A percentile compares a stretch with the other conserved stretches of the same genome.
Evolutionary conservation across 2,797 vertebrate species (phyloP).

Genomic region (Oreonectes daqikongensis): DNA sequence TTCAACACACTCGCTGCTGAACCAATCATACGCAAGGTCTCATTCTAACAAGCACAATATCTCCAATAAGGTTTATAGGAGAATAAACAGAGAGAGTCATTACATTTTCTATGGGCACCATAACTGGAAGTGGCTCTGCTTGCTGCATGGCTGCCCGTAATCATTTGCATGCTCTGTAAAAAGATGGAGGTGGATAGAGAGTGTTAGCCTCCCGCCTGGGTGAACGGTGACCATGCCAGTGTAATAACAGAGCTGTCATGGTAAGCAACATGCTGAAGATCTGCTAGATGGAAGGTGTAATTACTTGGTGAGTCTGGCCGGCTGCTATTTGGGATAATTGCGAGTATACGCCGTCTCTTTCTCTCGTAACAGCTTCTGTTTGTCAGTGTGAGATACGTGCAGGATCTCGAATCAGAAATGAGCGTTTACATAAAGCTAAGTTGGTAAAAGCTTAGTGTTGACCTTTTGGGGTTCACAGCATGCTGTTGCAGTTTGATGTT

Average conservation of each 20-base stretch:
- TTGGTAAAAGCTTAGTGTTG: not conserved
- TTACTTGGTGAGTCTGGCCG: conserved; percentile 61
- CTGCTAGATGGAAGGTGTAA: conserved; percentile 70
- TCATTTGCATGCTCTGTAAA: conserved; percentile 36
- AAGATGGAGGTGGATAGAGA: conserved; percentile 25
- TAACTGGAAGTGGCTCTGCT: conserved; percentile 22
- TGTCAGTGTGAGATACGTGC: not conserved
- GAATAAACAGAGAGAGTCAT: conserved; percentile 2
- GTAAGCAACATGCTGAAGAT: conserved; percentile 61
- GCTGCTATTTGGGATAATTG: conserved; percentile 60
- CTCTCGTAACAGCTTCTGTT: conserved; percentile 20
- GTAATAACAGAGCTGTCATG: conserved; percentile 59
- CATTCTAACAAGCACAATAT: conserved; percentile 1
- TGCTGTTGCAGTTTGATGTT: not conserved
- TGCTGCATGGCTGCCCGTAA: conserved; percentile 22
- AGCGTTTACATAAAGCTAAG: not conserved
- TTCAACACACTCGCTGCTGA: conserved; percentile 11
- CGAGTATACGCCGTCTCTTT: conserved; percentile 51
- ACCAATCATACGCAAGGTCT: not conserved
- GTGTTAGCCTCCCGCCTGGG: conserved; percentile 54
- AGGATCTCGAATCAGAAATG: not conserved
- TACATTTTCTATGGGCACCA: conserved; percentile 25
- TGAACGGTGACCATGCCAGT: conserved; percentile 64
- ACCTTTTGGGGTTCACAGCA: not conserved
- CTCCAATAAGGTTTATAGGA: conserved; percentile 1